These are phyloP conservation scores for Drosophila seguyi DNA, from an alignment of 1,140 invertebrate genomes.

Conservation along the genomic window DNA sequence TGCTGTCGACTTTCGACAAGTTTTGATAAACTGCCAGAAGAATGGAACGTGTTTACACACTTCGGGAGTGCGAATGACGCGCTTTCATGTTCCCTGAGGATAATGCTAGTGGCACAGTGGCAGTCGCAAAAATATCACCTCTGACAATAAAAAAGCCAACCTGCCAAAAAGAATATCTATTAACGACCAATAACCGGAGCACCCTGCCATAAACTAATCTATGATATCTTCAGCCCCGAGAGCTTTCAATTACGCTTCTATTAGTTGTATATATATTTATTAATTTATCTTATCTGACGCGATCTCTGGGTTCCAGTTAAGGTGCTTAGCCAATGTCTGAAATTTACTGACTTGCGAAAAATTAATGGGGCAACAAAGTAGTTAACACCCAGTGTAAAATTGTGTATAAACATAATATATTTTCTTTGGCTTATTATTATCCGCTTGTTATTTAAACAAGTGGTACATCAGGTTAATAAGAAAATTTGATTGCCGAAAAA, in stretches of 20 bases:
- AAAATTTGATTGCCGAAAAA: background rate
- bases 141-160: too few relatives aligned
- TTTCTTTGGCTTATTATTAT: background rate
- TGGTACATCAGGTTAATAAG: background rate
- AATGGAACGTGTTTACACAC: constrained; percentile 6
- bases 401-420: background rate
- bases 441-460: background rate
- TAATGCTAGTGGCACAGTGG: background rate
- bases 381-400: background rate
- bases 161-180: background rate
- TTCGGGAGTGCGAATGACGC: constrained; percentile 5
- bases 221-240: constrained; percentile 3
- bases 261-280: constrained; percentile 13
- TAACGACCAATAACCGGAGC: background rate
- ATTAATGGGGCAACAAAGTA: background rate
- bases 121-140: background rate
- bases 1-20: constrained; percentile 16
- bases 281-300: constrained; percentile 28
- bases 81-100: constrained; percentile 4
- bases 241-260: constrained; percentile 18
- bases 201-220: background rate
- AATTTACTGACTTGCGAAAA: constrained; percentile 12
- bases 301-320: constrained; percentile 5
- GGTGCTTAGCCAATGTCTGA: background rate
- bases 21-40: constrained; percentile 26